Percentiles rank a stretch among this genome's conserved stretches.
Conservation (phyloP, 1,140 invertebrate species). For the Zaprionus ghesquierei region DNA sequence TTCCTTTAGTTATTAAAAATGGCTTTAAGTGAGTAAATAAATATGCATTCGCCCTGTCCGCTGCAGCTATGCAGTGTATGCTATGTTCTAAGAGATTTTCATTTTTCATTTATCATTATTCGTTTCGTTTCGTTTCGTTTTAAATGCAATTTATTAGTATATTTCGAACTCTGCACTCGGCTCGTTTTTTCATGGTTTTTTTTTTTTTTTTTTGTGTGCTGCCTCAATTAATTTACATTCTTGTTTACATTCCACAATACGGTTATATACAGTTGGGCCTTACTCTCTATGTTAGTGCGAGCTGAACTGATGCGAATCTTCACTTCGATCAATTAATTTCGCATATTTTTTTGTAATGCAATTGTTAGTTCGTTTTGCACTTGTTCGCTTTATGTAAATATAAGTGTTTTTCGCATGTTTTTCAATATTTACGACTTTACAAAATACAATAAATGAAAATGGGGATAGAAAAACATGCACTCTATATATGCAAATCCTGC, state of each 20-base stretch:
- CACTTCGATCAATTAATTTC: conserved; percentile 60
- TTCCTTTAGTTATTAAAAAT: conserved; percentile 55
- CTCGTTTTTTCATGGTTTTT: background rate
- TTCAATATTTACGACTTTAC: conserved; percentile 18
- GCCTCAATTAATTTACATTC: conserved; percentile 74
- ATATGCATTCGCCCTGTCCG: conserved; percentile 26
- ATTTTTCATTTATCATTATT: conserved; percentile 29
- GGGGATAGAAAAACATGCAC: conserved; percentile 1
- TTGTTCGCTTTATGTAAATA: conserved; percentile 27
- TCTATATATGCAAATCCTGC: background rate
- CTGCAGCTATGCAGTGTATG: conserved; percentile 14
- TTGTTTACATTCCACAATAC: conserved; percentile 58
- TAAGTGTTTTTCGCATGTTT: conserved; percentile 10
- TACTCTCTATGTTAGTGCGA: conserved; percentile 6
- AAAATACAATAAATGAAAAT: too few relatives aligned
- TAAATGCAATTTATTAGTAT: conserved; percentile 76
- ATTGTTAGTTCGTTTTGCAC: conserved; percentile 21
- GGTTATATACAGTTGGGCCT: conserved; percentile 57
- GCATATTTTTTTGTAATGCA: conserved; percentile 45
- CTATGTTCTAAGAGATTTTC: conserved; percentile 8
- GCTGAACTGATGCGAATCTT: conserved; percentile 41
- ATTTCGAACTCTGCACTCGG: conserved; percentile 19
- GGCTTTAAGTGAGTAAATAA: conserved; percentile 66
- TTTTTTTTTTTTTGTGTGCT: conserved; percentile 18
- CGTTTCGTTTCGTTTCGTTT: conserved; percentile 56